Base-by-base conservation (phyloP, 2,888 invertebrate genomes). In the Drosophila tanythrix region DNA sequence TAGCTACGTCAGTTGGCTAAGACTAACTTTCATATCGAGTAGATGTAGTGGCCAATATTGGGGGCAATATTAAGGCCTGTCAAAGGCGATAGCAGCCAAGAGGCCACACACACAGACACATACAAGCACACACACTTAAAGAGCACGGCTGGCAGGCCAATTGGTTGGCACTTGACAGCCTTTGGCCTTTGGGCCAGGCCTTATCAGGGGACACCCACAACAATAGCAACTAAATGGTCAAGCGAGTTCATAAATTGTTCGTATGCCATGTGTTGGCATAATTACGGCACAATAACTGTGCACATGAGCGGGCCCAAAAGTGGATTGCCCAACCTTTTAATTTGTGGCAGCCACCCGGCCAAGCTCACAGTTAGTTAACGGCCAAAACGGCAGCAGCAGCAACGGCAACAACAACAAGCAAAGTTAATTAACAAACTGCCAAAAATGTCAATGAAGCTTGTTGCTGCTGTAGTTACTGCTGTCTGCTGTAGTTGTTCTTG, bases 351-450 rank as follows among this genome's bases (percentile, higher is more conserved):
- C 71, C 66, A 58, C 55, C 73, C 43, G 55, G 60, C 58, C 48
- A 53, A 35, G 64, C 76, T 74, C 63, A 48, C 76, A 77, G 88
- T 89, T 89, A 83, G 83, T 78, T 80, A 82, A 76, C 74, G 70
- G 81, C 69, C 70, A 74, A 60, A 76, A 70, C 70, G 51, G 68
- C 69, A 65, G 53, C 61, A 62, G 38, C 56, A 48, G 48, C 64
- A 72, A 48, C 46, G 51, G 51, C 51, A 33, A 65, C 82, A 85
- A 81, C 83, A 81, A 80, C 84, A 76, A 68, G 73, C 77, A 88
- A 91, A 91, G 92, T 92, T 92, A 92, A 92, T 92, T 92, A 92
- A 92, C 92, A 83, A 91, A 91, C 90, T 91, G 92, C 91, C 92
- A 91, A 92, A 91, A 92, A 90, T 87, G 87, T 89, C 89, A 89